phyloP scores from a whole-genome alignment of 2,888 invertebrate species.

The Apamea epomidion region DNA sequence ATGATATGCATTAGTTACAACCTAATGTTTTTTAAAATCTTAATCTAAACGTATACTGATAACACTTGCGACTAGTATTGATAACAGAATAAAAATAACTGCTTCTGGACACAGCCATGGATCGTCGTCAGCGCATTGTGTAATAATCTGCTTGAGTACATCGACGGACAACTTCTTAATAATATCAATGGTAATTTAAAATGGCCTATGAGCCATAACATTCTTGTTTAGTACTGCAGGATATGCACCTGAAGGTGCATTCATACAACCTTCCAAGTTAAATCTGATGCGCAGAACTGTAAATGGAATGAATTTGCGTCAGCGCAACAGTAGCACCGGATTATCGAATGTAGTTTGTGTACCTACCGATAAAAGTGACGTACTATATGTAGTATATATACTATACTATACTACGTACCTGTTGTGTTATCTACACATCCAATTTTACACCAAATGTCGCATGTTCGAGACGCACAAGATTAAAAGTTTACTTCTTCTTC shows the following conservation, averaged over 20 bases:
- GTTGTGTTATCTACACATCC: constrained; percentile 13
- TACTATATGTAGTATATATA: too few relatives aligned
- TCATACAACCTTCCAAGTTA: background rate
- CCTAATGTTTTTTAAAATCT: constrained; percentile 32
- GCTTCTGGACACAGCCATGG: background rate
- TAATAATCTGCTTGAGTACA: background rate
- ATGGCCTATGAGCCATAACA: background rate
- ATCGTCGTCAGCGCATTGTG: background rate
- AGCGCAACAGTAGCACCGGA: constrained; percentile 21
- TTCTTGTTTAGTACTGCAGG: background rate
- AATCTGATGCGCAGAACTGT: constrained; percentile 6
- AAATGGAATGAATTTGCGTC: constrained; percentile 16
- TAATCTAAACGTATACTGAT: constrained; percentile 24
- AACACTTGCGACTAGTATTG: constrained; percentile 4
- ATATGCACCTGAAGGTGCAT: constrained; percentile 3
- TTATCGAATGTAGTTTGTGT: constrained; percentile 24
- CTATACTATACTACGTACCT: too few relatives aligned
- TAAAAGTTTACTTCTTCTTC: background rate
- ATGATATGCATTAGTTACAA: constrained; percentile 29
- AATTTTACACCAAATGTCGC: constrained; percentile 1
- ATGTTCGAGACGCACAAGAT: background rate
- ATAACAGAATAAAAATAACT: background rate
- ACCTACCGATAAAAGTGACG: constrained; percentile 30
- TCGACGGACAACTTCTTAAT: background rate
- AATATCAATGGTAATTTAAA: background rate